phyloP scores from a whole-genome alignment of 1,140 invertebrate genomes.

The Aporrectodea caliginosa region DNA sequence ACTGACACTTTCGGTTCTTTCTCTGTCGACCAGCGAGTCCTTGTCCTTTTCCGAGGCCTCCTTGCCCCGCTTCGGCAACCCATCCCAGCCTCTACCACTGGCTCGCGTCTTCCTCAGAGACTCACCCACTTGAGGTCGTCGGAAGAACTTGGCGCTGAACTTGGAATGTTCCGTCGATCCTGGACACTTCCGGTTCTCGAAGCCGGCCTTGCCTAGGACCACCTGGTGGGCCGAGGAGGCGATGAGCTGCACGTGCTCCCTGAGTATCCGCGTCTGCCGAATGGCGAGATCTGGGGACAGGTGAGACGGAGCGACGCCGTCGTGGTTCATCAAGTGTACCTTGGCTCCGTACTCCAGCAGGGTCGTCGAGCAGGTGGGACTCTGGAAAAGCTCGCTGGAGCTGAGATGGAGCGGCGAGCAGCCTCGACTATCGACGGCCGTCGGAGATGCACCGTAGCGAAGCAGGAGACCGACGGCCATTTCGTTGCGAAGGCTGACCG shows the following conservation, averaged over 20 bases:
- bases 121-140: not conserved
- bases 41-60: not conserved
- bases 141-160: not conserved
- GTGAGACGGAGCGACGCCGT: not conserved
- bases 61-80: not conserved
- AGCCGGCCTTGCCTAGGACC: no score
- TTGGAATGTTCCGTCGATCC: not conserved
- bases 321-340: constrained; percentile 41
- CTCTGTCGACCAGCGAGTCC: not conserved
- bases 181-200: not conserved
- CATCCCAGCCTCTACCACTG: no score
- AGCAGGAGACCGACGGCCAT: constrained; percentile 59
- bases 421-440: constrained; percentile 57
- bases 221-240: not conserved
- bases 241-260: not conserved
- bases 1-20: not conserved
- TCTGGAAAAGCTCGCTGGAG: constrained; percentile 57
- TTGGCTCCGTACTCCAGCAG: constrained; percentile 60
- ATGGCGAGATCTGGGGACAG: not conserved
- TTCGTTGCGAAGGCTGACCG: constrained; percentile 58
- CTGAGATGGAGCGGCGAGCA: constrained; percentile 62
- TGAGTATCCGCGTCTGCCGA: not conserved
- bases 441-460: constrained; percentile 59
- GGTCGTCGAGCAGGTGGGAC: constrained; percentile 58
- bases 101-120: no score